Base-by-base conservation (phyloP, 2,797 vertebrate species). In the Synaphobranchus kaupii region DNA sequence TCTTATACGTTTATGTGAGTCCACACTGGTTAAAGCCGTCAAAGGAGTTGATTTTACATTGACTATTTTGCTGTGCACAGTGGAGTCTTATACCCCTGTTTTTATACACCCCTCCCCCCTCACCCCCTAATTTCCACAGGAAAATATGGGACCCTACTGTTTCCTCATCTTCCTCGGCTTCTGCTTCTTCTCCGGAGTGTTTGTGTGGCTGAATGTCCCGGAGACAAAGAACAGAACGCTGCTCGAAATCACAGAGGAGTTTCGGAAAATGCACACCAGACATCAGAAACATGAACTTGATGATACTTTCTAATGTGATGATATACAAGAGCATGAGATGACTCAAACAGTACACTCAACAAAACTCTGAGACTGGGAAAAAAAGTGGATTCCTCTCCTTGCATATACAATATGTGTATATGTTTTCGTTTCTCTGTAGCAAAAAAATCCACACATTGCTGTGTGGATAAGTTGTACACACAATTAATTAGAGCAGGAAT, bases 91-190 rank as follows among this genome's bases (percentile, higher is more conserved):
- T 20, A n/a, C 63, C 22, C 63, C 22, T 4, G n/a, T 66, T 39
- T 39, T 39, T 39, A 39, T 39, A 39, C 39, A 39, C 39, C n/a
- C n/a, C n/a, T n/a, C n/a, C n/a, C 39, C 39, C 39, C 39, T 2
- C 39, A 39, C 39, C 28, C 31, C 71, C 4, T n/a, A 17, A 2
- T 73, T 9, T 73, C 31, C 3, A 13, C 71, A 73, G 71, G 3
- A 73, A 5, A 10, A 13, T 13, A 34, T 73, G 71, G 71, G 71
- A 5, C 71, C 71, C 71, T 73, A 73, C n/a, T 10, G 71, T 39
- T 73, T 73, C 6, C 28, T 73, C 71, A 73, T 73, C 50, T 84
- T 84, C 83, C 83, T 84, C 22, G n/a, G n/a, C 83, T 84, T 84
- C 56, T 84, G 83, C 10, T 56, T 60, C 54, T 60, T 28, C 17